Evolutionary conservation across 2,888 invertebrate genomes (phyloP).

Genomic region (Morpho deidamia): DNA sequence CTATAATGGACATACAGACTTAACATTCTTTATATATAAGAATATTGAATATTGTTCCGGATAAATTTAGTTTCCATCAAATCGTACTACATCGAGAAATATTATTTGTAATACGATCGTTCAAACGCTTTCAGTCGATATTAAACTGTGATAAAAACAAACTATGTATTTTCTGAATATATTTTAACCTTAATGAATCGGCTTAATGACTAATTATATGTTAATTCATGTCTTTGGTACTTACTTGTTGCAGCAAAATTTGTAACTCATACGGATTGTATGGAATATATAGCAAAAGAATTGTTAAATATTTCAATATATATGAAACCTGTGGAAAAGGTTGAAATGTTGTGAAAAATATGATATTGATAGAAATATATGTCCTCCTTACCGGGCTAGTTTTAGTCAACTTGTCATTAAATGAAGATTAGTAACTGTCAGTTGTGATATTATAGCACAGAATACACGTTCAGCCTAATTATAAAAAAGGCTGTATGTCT

Average conservation of each 20-base stretch:
- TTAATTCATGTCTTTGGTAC: not conserved
- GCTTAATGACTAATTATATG: too few relatives aligned
- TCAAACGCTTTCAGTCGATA: too few relatives aligned
- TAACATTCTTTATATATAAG: too few relatives aligned
- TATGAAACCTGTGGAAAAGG: not conserved
- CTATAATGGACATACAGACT: too few relatives aligned
- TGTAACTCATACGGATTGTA: not conserved
- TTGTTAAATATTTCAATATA: not conserved
- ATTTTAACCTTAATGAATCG: too few relatives aligned
- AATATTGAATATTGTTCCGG: too few relatives aligned
- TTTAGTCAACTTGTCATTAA: constrained; percentile 13
- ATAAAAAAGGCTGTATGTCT: not conserved
- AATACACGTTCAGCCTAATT: too few relatives aligned
- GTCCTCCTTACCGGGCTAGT: constrained; percentile 22
- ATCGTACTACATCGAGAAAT: too few relatives aligned
- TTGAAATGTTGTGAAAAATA: not conserved
- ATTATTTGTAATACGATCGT: too few relatives aligned
- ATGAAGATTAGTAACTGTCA: constrained; percentile 11
- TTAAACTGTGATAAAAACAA: too few relatives aligned
- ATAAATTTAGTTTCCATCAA: too few relatives aligned
- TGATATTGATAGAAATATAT: constrained; percentile 1
- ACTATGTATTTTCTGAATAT: too few relatives aligned
- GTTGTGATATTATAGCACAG: not conserved
- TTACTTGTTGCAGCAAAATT: not conserved
- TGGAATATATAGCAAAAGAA: not conserved